Conservation (phyloP, 2,888 invertebrate genomes). For the Nowickia ferox region DNA sequence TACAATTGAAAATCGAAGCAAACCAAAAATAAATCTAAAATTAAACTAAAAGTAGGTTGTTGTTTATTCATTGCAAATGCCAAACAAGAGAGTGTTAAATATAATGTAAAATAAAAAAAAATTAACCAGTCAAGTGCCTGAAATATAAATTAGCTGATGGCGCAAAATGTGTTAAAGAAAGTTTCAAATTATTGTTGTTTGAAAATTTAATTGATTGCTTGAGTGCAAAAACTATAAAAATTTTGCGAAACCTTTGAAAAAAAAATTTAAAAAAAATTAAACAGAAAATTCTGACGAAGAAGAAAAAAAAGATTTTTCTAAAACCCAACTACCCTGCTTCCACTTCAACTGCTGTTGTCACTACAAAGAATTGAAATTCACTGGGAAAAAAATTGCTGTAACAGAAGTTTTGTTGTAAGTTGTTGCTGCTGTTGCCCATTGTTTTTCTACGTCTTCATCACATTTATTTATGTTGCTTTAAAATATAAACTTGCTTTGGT, state of each 20-base stretch:
- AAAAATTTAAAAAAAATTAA: no score
- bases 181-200: not conserved
- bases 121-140: not conserved
- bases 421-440: not conserved
- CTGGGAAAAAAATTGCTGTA: not conserved
- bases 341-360: not conserved
- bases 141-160: not conserved
- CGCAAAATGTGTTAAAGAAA: not conserved
- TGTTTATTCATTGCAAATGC: slow-evolving; percentile 23
- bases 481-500: slow-evolving; percentile 43
- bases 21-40: not conserved
- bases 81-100: slow-evolving; percentile 4
- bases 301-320: no score
- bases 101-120: slow-evolving; percentile 2
- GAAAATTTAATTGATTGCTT: not conserved
- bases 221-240: not conserved
- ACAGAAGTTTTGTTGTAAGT: slow-evolving; percentile 20
- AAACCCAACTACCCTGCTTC: not conserved
- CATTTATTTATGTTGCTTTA: slow-evolving; percentile 19
- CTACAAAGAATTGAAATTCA: not conserved
- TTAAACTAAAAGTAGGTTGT: slow-evolving; percentile 26
- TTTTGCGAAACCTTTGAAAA: not conserved
- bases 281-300: no score
- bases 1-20: not conserved
- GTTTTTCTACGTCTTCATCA: slow-evolving; percentile 15